phyloP scores from a whole-genome alignment of 2,113 vertebrate species.

The Anser cygnoides region DNA sequence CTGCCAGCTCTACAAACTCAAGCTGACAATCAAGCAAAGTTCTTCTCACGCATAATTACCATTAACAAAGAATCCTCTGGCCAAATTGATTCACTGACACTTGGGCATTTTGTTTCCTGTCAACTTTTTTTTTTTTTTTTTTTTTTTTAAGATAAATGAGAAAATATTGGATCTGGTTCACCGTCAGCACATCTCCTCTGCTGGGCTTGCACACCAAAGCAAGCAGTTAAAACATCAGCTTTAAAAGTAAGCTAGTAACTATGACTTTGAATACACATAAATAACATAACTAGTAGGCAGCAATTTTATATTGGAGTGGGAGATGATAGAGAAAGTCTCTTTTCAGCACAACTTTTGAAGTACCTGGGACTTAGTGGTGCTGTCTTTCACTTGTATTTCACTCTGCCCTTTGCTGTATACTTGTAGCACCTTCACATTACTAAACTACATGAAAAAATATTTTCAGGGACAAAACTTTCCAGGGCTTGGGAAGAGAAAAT shows the following conservation, averaged over 20 bases:
- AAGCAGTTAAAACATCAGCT: neutral
- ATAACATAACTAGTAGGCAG: neutral
- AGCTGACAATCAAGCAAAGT: neutral
- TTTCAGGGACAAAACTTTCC: neutral
- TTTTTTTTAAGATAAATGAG: neutral
- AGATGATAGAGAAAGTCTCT: slow-evolving; percentile 15
- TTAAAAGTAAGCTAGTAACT: slow-evolving; percentile 12
- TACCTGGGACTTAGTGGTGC: neutral
- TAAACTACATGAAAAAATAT: neutral
- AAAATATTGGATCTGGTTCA: neutral
- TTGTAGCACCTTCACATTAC: neutral
- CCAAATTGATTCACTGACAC: neutral
- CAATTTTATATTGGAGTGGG: neutral
- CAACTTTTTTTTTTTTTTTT: neutral
- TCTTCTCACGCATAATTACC: slow-evolving; percentile 9
- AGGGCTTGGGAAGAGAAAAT: neutral
- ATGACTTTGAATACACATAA: slow-evolving; percentile 30
- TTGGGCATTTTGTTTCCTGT: neutral
- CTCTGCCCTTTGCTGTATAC: neutral
- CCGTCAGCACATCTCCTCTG: neutral
- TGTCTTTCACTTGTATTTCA: neutral
- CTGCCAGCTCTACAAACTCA: neutral
- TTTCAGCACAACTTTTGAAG: neutral
- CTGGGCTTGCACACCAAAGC: neutral
- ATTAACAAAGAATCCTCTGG: neutral